Percentiles rank a stretch among this genome's conserved stretches.
phyloP scores from a whole-genome alignment of 1,140 invertebrate species.

The Coboldia fuscipes region DNA sequence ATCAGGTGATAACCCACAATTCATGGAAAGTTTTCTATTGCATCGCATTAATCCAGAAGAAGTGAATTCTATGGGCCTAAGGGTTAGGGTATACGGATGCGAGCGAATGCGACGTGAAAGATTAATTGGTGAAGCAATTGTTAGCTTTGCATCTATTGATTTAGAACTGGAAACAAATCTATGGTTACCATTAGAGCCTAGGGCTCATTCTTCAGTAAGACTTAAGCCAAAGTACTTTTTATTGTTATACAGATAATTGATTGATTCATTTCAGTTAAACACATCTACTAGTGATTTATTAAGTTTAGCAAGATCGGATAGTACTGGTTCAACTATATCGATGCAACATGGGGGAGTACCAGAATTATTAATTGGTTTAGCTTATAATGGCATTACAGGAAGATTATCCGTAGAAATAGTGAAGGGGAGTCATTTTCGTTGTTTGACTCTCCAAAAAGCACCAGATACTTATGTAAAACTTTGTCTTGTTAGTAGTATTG shows the following conservation, averaged over 20 bases:
- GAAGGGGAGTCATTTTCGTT: constrained; percentile 82
- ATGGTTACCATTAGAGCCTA: constrained; percentile 67
- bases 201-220: constrained; percentile 58
- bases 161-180: constrained; percentile 72
- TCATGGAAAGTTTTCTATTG: constrained; percentile 79
- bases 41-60: constrained; percentile 84
- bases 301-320: constrained; percentile 74
- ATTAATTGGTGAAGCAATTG: constrained; percentile 72
- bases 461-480: constrained; percentile 89
- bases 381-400: constrained; percentile 84
- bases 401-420: constrained; percentile 73
- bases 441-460: constrained; percentile 47
- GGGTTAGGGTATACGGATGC: constrained; percentile 77
- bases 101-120: constrained; percentile 75
- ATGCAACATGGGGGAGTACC: constrained; percentile 77
- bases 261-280: constrained; percentile 12
- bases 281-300: constrained; percentile 34
- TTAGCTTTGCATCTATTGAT: constrained; percentile 72
- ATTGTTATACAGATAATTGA: neutral
- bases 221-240: no score
- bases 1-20: constrained; percentile 69
- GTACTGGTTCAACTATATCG: constrained; percentile 79
- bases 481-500: constrained; percentile 71
- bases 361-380: constrained; percentile 67
- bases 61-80: constrained; percentile 71